Percentiles rank a stretch among this genome's conserved stretches.
These are phyloP conservation scores for Theodoxus fluviatilis DNA, from an alignment of 2,888 invertebrate genomes.

Conservation along the genomic window DNA sequence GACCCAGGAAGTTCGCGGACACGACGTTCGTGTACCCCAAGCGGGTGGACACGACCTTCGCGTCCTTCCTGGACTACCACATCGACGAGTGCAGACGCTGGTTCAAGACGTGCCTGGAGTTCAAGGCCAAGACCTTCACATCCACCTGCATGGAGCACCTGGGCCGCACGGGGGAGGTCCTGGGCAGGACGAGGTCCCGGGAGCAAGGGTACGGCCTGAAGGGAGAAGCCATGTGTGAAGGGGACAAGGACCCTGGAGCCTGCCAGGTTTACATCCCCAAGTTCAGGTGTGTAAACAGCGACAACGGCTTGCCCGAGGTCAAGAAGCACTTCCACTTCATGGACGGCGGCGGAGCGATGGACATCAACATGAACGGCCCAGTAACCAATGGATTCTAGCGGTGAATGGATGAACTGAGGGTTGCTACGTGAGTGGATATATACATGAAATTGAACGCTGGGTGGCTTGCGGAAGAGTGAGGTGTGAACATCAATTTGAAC, in stretches of 20 bases:
- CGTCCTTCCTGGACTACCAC: conserved; percentile 49
- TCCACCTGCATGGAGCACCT: conserved; percentile 33
- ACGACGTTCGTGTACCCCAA: conserved; percentile 50
- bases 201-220: no score
- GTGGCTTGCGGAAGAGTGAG: no score
- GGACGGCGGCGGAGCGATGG: conserved; percentile 14
- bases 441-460: no score
- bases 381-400: conserved; percentile 18
- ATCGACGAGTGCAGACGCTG: conserved; percentile 53
- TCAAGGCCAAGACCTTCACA: conserved; percentile 53
- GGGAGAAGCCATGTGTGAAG: no score
- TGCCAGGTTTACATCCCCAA: conserved; percentile 50
- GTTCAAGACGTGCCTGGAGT: conserved; percentile 55
- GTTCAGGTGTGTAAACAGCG: no score
- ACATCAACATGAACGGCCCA: conserved; percentile 28
- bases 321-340: conserved; percentile 24
- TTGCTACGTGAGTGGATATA: no score
- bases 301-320: background rate
- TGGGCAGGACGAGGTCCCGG: no score
- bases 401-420: no score
- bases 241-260: conserved; percentile 41
- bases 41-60: conserved; percentile 41
- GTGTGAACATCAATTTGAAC: no score
- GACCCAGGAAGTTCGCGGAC: conserved; percentile 48
- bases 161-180: background rate